These are phyloP conservation scores for Mystacides longicornis DNA, from an alignment of 2,888 invertebrate species.

Conservation along the genomic window DNA sequence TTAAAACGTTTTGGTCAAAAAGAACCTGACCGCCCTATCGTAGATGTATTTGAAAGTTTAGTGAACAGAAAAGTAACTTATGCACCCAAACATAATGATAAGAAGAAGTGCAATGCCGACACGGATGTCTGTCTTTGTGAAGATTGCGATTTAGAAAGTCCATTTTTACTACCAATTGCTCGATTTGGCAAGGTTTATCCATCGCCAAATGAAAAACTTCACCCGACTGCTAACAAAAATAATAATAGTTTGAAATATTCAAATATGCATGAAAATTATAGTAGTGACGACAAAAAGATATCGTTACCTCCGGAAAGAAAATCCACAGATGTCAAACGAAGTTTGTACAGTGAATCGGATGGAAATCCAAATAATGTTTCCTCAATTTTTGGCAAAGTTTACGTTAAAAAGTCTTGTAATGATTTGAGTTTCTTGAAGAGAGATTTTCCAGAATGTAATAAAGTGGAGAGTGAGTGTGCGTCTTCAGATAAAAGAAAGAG, in stretches of 20 bases:
- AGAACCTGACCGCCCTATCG: background rate
- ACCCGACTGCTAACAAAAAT: background rate
- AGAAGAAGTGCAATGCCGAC: background rate
- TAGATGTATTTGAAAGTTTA: conserved; percentile 12
- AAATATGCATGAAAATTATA: background rate
- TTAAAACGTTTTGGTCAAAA: background rate
- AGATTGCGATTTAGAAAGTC: background rate
- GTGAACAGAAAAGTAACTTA: conserved; percentile 7
- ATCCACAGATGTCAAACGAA: background rate
- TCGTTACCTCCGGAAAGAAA: background rate
- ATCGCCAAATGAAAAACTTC: background rate
- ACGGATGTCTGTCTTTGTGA: background rate
- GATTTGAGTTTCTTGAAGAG: conserved; percentile 2
- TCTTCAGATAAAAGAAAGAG: background rate
- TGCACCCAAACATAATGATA: background rate
- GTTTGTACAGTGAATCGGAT: background rate
- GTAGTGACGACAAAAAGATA: background rate
- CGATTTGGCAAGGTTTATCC: conserved; percentile 4
- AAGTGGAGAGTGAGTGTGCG: background rate
- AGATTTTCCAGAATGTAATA: background rate
- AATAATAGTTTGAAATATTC: background rate
- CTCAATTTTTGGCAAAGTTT: conserved; percentile 5
- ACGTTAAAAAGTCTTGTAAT: conserved; percentile 3
- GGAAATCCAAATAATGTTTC: background rate
- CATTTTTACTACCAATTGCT: background rate